These are phyloP conservation scores for Armadillidium nasatum DNA, from an alignment of 1,140 invertebrate species.

Conservation along the genomic window DNA sequence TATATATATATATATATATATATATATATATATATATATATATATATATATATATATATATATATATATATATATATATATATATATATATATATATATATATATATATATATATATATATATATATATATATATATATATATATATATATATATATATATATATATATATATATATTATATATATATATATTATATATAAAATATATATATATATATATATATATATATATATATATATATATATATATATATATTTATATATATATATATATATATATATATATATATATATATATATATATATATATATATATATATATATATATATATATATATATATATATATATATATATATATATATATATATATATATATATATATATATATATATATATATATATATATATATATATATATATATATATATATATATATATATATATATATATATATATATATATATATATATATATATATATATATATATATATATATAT, in stretches of 20 bases:
- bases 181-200: not conserved
- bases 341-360: no score
- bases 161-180: not conserved
- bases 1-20: slow-evolving; percentile 10
- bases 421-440: no score
- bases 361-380: no score
- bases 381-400: no score
- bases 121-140: slow-evolving; percentile 2
- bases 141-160: not conserved
- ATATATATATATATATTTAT: slow-evolving; percentile 1
- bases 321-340: no score
- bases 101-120: slow-evolving; percentile 2
- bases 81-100: no score
- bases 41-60: not conserved
- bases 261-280: not conserved
- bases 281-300: slow-evolving; percentile 25
- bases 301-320: slow-evolving; percentile 46
- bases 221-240: not conserved
- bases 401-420: no score
- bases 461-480: no score
- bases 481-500: no score
- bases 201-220: no score
- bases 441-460: no score
- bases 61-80: not conserved
- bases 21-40: not conserved